Evolutionary conservation across 2,113 vertebrate genomes (phyloP).

Genomic region (Bufo bufo): DNA sequence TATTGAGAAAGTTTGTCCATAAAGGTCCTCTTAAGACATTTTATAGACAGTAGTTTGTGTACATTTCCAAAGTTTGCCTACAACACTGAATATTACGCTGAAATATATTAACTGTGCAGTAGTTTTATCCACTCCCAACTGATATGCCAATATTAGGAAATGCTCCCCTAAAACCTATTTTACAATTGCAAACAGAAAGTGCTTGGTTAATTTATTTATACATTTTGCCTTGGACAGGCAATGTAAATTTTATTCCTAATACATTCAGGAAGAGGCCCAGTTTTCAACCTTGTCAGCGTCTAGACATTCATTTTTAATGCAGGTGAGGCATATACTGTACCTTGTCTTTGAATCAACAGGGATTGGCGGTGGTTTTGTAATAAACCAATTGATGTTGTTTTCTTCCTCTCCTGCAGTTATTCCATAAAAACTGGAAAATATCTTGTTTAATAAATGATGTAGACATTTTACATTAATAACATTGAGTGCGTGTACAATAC

Average conservation of each 20-base stretch:
- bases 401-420: background rate
- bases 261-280: background rate
- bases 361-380: conserved; percentile 11
- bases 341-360: conserved; percentile 31
- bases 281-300: conserved; percentile 29
- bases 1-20: background rate
- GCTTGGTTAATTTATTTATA: conserved; percentile 6
- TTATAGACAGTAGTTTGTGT: background rate
- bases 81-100: background rate
- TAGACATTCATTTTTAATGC: conserved; percentile 34
- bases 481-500: background rate
- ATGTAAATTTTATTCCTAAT: conserved; percentile 7
- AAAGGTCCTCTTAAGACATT: background rate
- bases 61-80: background rate
- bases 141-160: background rate
- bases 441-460: conserved; percentile 34
- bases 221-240: conserved; percentile 5
- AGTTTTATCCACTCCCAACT: background rate
- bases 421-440: background rate
- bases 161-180: background rate
- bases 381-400: background rate
- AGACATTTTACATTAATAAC: conserved; percentile 17
- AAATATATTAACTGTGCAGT: background rate
- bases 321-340: conserved; percentile 33
- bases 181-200: conserved; percentile 23